Percentiles rank a stretch among this genome's conserved stretches.
phyloP scores from a whole-genome alignment of 2,888 invertebrate species.

The Ectropis crepuscularia region DNA sequence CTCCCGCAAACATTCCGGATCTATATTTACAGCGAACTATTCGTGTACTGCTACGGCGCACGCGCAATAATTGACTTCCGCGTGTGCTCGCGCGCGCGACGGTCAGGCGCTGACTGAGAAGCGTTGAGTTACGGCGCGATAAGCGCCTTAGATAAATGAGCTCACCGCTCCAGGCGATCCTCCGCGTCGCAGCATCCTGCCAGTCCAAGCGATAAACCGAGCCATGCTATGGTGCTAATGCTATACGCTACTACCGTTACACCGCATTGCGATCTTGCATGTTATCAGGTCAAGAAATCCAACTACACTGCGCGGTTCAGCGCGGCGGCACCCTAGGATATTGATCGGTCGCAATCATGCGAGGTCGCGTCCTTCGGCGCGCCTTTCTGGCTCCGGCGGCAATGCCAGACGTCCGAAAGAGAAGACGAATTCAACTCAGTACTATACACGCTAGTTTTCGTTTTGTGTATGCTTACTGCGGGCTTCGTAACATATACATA shows the following conservation, averaged over 20 bases:
- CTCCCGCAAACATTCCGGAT: slow-evolving; percentile 81
- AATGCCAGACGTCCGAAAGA: slow-evolving; percentile 34
- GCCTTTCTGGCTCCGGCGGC: slow-evolving; percentile 70
- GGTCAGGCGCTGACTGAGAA: slow-evolving; percentile 79
- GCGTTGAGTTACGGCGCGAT: slow-evolving; percentile 68
- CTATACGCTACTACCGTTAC: slow-evolving; percentile 25
- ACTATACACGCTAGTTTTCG: background rate
- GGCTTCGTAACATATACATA: background rate
- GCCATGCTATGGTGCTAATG: slow-evolving; percentile 54
- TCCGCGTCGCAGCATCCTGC: slow-evolving; percentile 77
- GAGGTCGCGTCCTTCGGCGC: slow-evolving; percentile 84
- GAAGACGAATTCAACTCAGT: slow-evolving; percentile 19
- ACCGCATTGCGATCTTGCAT: slow-evolving; percentile 54
- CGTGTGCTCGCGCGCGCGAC: slow-evolving; percentile 81
- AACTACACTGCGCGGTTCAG: slow-evolving; percentile 70
- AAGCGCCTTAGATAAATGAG: slow-evolving; percentile 78
- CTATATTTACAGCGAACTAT: slow-evolving; percentile 84
- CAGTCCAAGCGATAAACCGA: slow-evolving; percentile 74
- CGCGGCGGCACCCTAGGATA: slow-evolving; percentile 66
- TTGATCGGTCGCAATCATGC: slow-evolving; percentile 76
- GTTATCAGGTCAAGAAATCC: slow-evolving; percentile 73
- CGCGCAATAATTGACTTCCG: slow-evolving; percentile 82
- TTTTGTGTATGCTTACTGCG: background rate
- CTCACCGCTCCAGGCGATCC: slow-evolving; percentile 82
- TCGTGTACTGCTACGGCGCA: slow-evolving; percentile 78